A percentile compares a stretch with the other conserved stretches of the same genome.
Evolutionary conservation across 2,888 invertebrate species (phyloP).

Genomic region (Drosophila tripunctata): DNA sequence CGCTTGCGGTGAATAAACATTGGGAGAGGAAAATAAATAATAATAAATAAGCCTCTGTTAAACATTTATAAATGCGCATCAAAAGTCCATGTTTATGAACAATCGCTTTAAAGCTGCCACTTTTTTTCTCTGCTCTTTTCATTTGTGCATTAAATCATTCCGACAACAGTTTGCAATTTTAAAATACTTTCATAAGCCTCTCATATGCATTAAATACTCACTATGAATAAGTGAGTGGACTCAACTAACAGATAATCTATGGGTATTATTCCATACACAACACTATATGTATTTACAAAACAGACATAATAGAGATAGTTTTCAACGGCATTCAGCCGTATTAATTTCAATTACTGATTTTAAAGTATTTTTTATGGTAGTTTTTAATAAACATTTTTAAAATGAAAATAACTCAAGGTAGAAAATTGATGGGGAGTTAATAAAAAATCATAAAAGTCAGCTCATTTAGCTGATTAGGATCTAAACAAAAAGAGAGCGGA

Average conservation of each 20-base stretch:
- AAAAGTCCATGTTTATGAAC: background rate
- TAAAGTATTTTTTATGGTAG: background rate
- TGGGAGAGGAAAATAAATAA: background rate
- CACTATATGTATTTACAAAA: background rate
- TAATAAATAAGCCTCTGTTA: background rate
- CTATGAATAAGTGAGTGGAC: background rate
- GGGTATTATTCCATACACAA: background rate
- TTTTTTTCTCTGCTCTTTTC: background rate
- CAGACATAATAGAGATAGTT: background rate
- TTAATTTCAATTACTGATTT: background rate
- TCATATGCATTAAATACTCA: background rate
- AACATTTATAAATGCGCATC: background rate
- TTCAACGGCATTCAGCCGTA: background rate
- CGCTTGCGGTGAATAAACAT: background rate
- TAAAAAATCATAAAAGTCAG: too few relatives aligned
- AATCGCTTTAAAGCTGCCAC: background rate
- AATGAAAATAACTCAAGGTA: background rate
- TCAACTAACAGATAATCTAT: constrained; percentile 2
- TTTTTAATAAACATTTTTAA: background rate
- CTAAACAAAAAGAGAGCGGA: too few relatives aligned
- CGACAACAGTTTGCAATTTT: background rate
- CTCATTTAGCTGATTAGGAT: too few relatives aligned
- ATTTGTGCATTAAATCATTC: background rate
- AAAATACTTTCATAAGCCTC: background rate
- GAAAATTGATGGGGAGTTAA: background rate